These are phyloP conservation scores for Siderastrea radians DNA, from an alignment of 92 coral and sea anemone genomes.

Conservation along the genomic window DNA sequence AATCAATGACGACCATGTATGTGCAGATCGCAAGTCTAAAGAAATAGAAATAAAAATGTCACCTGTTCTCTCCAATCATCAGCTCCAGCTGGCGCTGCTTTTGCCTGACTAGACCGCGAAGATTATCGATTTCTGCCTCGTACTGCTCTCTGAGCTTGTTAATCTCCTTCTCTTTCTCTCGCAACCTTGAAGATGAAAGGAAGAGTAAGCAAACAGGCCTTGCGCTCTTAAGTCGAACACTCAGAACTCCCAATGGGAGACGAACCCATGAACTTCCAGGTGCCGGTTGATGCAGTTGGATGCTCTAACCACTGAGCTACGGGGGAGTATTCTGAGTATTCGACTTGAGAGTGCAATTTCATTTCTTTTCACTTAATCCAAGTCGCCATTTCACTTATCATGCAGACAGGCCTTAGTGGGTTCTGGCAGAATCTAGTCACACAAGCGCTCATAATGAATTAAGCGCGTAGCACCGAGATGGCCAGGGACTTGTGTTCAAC, in stretches of 20 bases:
- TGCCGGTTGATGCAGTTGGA: no score
- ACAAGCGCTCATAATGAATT: no score
- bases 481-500: no score
- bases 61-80: slow-evolving; percentile 95
- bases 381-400: no score
- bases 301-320: no score
- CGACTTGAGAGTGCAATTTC: no score
- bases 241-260: neutral
- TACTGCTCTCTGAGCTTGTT: slow-evolving; percentile 81
- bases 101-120: slow-evolving; percentile 85
- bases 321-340: no score
- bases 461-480: no score
- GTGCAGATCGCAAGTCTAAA: neutral
- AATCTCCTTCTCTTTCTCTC: slow-evolving; percentile 89
- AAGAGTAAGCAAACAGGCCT: neutral
- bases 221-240: neutral
- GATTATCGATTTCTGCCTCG: slow-evolving; percentile 85
- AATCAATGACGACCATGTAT: neutral
- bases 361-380: no score
- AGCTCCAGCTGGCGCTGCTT: slow-evolving; percentile 88
- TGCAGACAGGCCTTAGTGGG: no score
- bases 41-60: neutral
- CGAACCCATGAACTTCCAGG: no score
- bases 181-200: slow-evolving; percentile 51
- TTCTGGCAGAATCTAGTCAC: no score